These are phyloP conservation scores for Tretioscincus oriximinensis DNA, from an alignment of 2,113 vertebrate species.

Conservation along the genomic window DNA sequence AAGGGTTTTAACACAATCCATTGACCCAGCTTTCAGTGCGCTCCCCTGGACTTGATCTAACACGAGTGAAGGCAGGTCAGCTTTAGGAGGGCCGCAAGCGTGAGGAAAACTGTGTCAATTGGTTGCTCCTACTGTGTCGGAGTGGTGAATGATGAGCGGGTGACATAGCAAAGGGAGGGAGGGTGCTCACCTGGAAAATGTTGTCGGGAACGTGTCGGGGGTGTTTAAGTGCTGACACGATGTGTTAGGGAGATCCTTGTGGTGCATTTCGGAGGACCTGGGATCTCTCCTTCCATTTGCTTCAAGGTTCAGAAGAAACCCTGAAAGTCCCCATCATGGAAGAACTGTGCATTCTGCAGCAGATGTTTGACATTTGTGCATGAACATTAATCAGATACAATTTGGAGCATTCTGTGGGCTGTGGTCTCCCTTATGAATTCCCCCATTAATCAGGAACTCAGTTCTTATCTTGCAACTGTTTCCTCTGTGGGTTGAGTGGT, in stretches of 20 bases:
- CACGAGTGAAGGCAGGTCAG: constrained; percentile 56
- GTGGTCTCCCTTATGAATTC: neutral
- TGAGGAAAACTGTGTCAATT: constrained; percentile 70
- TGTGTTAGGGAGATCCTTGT: constrained; percentile 54
- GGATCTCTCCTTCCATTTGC: neutral
- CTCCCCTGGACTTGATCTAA: constrained; percentile 63
- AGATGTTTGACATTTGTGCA: neutral
- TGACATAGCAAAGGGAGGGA: constrained; percentile 35
- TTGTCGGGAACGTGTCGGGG: constrained; percentile 57
- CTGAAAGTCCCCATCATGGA: constrained; percentile 15
- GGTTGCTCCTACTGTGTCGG: constrained; percentile 50
- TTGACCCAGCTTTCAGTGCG: constrained; percentile 53
- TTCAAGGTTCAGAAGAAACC: constrained; percentile 34
- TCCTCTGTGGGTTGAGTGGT: too few relatives aligned
- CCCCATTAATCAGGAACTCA: neutral
- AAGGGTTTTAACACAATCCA: constrained; percentile 64
- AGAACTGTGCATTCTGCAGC: neutral
- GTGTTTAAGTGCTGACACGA: constrained; percentile 67
- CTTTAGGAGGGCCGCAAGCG: constrained; percentile 46
- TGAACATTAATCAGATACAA: neutral
- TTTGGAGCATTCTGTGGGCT: too few relatives aligned
- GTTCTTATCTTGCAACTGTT: too few relatives aligned
- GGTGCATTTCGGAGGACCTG: constrained; percentile 53
- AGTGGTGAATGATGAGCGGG: constrained; percentile 53
- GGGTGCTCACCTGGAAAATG: constrained; percentile 75